Evolutionary conservation across 2,888 invertebrate genomes (phyloP), one percentile per base, ranked within the genome.

Genomic region (Cerastis leucographa): DNA sequence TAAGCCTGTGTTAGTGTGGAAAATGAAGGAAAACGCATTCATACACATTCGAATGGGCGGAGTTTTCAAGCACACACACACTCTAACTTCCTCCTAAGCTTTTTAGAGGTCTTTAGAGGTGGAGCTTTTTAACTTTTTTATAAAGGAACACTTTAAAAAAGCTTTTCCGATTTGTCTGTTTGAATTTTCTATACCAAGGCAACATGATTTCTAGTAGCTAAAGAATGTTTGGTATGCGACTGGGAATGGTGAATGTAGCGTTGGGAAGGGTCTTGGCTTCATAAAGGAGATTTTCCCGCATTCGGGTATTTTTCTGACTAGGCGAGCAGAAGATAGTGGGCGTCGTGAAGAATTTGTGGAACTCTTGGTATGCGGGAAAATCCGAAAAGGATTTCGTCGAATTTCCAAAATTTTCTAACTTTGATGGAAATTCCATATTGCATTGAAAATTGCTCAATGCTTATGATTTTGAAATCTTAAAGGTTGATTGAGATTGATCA

Each of bases 201-300:
- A 88, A 35, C 94, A 97, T 89, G 88, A 89, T 88, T 65, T 59
- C 71, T 19, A 90, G 89, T 71, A 91, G 93, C 86, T 93, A 56
- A 87, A 89, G 91, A 93, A 96, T 96, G 92, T 80, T 85, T 73
- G 94, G 94, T 89, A 95, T 94, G 93, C 86, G 86, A 61, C 49
- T 69, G 40, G 79, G 75, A 88, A 86, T 81, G 80, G 84, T 86
- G 89, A 90, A 86, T 85, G 87, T 81, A 77, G 84, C 81, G 83
- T 81, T 87, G 82, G 42, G 73, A 51, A 68, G 35, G 65, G 49
- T 78, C 90, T 91, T 90, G 87, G 89, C 91, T 92, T 92, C 93
- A 93, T 95, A 94, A 92, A 93, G 95, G 91, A 94, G 94, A 93
- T 95, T 96, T 97, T 97, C 96, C 96, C 96, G 95, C 96, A 97